phyloP scores from a whole-genome alignment of 2,113 vertebrate genomes.

The Halichoeres trimaculatus region DNA sequence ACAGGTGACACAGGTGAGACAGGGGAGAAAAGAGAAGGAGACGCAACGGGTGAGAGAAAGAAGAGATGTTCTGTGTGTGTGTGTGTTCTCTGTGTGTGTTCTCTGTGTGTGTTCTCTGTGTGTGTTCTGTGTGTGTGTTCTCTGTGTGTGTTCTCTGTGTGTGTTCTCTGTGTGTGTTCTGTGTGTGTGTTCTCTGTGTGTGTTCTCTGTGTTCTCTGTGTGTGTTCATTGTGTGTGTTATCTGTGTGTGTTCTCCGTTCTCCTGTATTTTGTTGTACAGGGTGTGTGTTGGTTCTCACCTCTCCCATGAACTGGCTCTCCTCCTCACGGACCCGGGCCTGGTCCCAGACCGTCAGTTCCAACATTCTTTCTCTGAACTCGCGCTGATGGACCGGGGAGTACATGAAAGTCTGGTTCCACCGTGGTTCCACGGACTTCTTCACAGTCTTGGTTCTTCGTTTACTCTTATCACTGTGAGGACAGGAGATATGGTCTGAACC shows the following conservation, averaged over 20 bases:
- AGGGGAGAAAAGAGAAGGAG: too few relatives aligned
- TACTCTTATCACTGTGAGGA: constrained; percentile 91
- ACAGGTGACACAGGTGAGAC: too few relatives aligned
- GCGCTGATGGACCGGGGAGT: constrained; percentile 92
- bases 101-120: too few relatives aligned
- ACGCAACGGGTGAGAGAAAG: too few relatives aligned
- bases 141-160: too few relatives aligned
- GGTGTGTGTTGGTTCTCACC: constrained; percentile 82
- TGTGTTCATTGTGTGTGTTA: too few relatives aligned
- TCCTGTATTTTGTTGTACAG: too few relatives aligned
- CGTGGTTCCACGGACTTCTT: constrained; percentile 96
- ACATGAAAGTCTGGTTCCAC: constrained; percentile 99
- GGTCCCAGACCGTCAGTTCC: constrained; percentile 97
- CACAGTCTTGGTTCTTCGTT: constrained; percentile 97
- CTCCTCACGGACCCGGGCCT: constrained; percentile 94
- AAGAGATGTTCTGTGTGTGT: too few relatives aligned
- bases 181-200: too few relatives aligned
- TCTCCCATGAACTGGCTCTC: constrained; percentile 98
- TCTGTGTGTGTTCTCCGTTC: not conserved
- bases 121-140: not conserved
- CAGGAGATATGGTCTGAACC: not conserved
- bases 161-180: too few relatives aligned
- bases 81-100: too few relatives aligned
- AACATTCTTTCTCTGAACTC: constrained; percentile 95
- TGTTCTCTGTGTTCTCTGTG: too few relatives aligned